Conservation (phyloP, 1,140 invertebrate species). For the Drosophila murphyi region DNA sequence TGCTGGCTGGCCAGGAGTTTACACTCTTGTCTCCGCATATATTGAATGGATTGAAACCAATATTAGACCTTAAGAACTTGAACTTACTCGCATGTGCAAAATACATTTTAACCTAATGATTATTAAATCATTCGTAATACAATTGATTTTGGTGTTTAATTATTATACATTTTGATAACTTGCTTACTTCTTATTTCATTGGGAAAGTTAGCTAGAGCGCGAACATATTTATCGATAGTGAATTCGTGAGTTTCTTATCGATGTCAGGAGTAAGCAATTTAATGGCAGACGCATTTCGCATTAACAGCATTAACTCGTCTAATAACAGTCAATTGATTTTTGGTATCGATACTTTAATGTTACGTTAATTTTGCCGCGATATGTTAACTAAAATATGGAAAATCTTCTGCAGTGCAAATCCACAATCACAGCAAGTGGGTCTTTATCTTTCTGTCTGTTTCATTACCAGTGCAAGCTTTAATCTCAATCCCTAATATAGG, state of each 20-base stretch:
- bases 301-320: not conserved
- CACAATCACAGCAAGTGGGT: too few relatives aligned
- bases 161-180: too few relatives aligned
- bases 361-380: not conserved
- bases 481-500: not conserved
- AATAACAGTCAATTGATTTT: not conserved
- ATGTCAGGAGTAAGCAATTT: not conserved
- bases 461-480: not conserved
- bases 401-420: too few relatives aligned
- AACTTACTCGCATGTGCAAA: not conserved
- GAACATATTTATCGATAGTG: not conserved
- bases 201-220: not conserved
- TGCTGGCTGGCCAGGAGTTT: constrained; percentile 90
- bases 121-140: not conserved
- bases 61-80: constrained; percentile 58
- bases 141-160: not conserved
- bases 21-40: constrained; percentile 89
- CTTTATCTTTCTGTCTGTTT: not conserved
- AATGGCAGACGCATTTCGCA: not conserved
- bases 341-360: not conserved
- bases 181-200: not conserved
- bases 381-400: not conserved
- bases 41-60: constrained; percentile 88
- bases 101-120: constrained; percentile 13
- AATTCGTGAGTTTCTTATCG: not conserved